Base-by-base conservation (phyloP, 1,140 invertebrate genomes). In the Adoxophyes honmai region DNA sequence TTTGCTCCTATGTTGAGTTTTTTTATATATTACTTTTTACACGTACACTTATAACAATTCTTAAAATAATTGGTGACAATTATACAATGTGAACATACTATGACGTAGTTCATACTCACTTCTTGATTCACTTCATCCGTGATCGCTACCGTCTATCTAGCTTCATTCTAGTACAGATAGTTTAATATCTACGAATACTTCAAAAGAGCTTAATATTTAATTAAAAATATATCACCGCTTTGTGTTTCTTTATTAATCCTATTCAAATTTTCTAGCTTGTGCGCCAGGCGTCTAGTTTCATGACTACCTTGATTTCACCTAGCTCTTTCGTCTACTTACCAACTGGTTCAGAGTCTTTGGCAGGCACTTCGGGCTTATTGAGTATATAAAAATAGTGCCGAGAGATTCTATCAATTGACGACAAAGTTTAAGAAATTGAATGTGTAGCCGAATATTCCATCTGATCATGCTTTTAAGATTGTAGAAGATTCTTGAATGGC, bases 191-290 rank as follows among this genome's bases (percentile, higher is more conserved):
- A 14, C 4, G 34, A 34, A 38, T 37, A 38, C 34, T 21, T 37
- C 11, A 11, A 21, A 55, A 21, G n/a, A 4, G 42, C 16, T 28
- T 18, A n/a, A 59, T 57, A 55, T 53, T 55, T 58, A 64, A 66
- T 58, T 65, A 56, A 35, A 55, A 65, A 62, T 57, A 72, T 72
- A 72, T 70, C 70, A 73, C 67, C 60, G 57, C 69, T 60, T 52
- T 56, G 15, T 38, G 33, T 42, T 34, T 56, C 33, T 18, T 34
- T 55, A 38, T 37, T 54, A 34, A 53, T 35, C 10, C 18, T 55
- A 28, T 34, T 13, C 7, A 8, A 7, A 15, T 55, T 55, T 10
- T 5, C 52, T 54, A 37, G 34, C 52, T 54, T 13, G 15, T 37
- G 11, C 18, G 11, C 36, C 16, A 55, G 15, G 35, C 34, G 15